phyloP scores from a whole-genome alignment of 2,113 vertebrate species.

The Calidris pugnax region DNA sequence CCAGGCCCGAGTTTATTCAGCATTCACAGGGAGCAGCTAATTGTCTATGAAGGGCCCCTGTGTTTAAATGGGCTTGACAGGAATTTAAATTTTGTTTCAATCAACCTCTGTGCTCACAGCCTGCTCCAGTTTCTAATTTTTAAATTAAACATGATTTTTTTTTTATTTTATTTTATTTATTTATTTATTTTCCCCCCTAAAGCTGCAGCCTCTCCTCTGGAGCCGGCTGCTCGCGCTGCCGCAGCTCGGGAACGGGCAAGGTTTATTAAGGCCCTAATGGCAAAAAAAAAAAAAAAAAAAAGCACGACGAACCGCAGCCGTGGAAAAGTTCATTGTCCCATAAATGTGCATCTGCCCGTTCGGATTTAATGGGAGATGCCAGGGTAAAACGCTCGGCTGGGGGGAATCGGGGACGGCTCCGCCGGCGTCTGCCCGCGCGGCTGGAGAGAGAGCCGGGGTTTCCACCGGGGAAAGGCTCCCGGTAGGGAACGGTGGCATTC shows the following conservation, averaged over 20 bases:
- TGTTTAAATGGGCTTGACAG: slow-evolving; percentile 87
- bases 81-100: slow-evolving; percentile 85
- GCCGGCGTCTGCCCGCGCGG: accelerated
- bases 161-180: background rate
- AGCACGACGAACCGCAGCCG: background rate
- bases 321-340: slow-evolving; percentile 16
- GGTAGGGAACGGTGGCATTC: background rate
- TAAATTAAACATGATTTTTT: slow-evolving; percentile 80
- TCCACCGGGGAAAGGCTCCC: background rate
- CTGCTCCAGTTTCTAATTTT: slow-evolving; percentile 85
- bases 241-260: background rate
- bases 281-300: too few species aligned
- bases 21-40: slow-evolving; percentile 83
- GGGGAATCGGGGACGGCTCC: background rate
- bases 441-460: background rate
- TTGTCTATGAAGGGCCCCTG: slow-evolving; percentile 85
- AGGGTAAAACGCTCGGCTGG: background rate
- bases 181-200: background rate
- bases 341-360: background rate
- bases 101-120: slow-evolving; percentile 82
- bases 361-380: background rate
- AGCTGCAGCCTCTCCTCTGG: slow-evolving; percentile 44
- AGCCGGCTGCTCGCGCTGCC: background rate
- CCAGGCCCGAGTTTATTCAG: slow-evolving; percentile 76
- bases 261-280: background rate